Base-by-base conservation (phyloP, 1,140 invertebrate genomes). In the Anoplophora glabripennis region DNA sequence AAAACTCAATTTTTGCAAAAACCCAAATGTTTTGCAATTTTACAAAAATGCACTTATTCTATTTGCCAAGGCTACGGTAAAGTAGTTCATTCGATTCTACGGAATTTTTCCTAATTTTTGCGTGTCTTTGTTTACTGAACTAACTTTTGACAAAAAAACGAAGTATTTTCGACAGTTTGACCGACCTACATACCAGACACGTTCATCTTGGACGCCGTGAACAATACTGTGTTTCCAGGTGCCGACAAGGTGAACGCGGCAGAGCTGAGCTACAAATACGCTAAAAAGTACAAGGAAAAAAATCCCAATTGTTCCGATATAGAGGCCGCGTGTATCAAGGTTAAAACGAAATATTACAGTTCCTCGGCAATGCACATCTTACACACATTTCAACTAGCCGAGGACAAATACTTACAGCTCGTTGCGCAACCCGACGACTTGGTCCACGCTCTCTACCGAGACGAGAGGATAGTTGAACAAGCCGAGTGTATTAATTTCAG, bases 171-270 rank as follows among this genome's bases (percentile, higher is more conserved):
- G n/a, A n/a, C n/a, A n/a, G n/a, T n/a, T n/a, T n/a, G n/a, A n/a
- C n/a, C n/a, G n/a, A n/a, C n/a, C n/a, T n/a, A n/a, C n/a, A n/a
- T n/a, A 37, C 7, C 36, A 37, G 36, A 37, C 36, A 37, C 36
- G 36, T n/a, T n/a, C 7, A 37, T 37, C n/a, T 37, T 8, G 7
- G n/a, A 37, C 7, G n/a, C 7, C n/a, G n/a, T 37, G 36, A n/a
- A n/a, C n/a, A n/a, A n/a, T n/a, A n/a, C n/a, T 33, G 37, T 61
- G 41, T 36, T 44, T 53, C 45, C 56, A 44, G 70, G 72, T 11
- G 70, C 65, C 10, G 72, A 74, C 65, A 61, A 72, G 61, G 70
- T 74, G 1, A 61, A 54, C 21, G 64, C 69, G 4, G 64, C 66
- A 4, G 47, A 60, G 18, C 46, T 73, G 17, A 69, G 69, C 49